phyloP scores from a whole-genome alignment of 2,113 vertebrate species.

The Pycnonotus jocosus region DNA sequence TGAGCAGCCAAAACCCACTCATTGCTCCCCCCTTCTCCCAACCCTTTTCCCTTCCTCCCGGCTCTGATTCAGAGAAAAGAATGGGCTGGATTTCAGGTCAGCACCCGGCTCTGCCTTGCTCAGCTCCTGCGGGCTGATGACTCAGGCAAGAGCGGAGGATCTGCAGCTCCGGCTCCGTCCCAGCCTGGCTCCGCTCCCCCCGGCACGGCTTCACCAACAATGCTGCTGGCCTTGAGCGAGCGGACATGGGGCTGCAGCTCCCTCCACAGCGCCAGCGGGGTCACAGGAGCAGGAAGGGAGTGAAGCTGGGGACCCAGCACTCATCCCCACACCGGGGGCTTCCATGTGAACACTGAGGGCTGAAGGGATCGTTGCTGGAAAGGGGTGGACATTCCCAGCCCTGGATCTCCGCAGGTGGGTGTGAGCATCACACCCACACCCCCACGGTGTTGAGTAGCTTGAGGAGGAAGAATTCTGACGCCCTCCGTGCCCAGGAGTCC shows the following conservation, averaged over 20 bases:
- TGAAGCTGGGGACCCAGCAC: fast-evolving
- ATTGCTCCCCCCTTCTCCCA: background rate
- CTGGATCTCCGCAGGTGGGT: background rate
- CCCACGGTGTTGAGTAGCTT: fast-evolving
- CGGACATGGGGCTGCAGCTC: background rate
- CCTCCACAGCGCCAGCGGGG: fast-evolving
- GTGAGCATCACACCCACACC: background rate
- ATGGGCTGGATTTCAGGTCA: background rate
- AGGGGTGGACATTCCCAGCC: background rate
- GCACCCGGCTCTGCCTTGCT: background rate
- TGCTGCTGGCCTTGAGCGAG: background rate
- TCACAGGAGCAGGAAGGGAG: background rate
- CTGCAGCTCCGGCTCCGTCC: background rate
- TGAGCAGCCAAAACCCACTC: background rate
- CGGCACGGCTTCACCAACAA: background rate
- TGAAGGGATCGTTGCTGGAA: background rate
- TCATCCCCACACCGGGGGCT: fast-evolving
- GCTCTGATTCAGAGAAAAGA: background rate
- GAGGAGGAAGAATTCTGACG: background rate
- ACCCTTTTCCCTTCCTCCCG: background rate
- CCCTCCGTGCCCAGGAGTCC: fast-evolving
- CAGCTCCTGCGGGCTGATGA: background rate
- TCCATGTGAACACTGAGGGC: fast-evolving
- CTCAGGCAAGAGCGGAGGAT: background rate
- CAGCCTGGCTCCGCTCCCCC: background rate